Conservation (phyloP, 1,140 invertebrate genomes). For the Delia radicum region DNA sequence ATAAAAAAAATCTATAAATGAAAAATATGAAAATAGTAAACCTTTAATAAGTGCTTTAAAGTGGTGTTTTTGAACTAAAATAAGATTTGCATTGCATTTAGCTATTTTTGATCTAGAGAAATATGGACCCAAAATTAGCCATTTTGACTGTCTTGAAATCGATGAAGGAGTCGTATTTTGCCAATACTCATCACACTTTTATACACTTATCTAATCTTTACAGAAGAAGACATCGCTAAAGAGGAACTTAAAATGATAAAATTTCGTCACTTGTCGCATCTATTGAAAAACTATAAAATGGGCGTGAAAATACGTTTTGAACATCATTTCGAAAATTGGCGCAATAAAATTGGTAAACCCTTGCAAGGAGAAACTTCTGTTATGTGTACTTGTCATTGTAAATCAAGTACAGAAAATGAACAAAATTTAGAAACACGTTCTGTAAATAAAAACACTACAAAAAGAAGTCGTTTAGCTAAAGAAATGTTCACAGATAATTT, state of each 20-base stretch:
- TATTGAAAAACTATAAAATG: constrained; percentile 37
- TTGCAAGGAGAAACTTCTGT: background rate
- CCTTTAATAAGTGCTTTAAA: too few relatives aligned
- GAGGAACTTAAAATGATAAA: constrained; percentile 49
- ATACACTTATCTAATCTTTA: background rate
- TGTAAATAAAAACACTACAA: background rate
- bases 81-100: too few relatives aligned
- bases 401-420: background rate
- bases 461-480: background rate
- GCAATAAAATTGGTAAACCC: constrained; percentile 7
- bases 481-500: background rate
- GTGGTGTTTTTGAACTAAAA: too few relatives aligned
- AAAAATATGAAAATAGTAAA: too few relatives aligned
- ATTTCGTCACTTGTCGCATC: constrained; percentile 38
- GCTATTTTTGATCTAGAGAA: too few relatives aligned
- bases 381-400: background rate
- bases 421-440: background rate
- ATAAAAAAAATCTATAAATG: too few relatives aligned
- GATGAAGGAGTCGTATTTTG: too few relatives aligned
- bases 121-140: too few relatives aligned
- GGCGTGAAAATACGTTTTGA: constrained; percentile 25
- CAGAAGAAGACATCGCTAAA: constrained; percentile 45
- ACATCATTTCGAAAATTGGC: constrained; percentile 33
- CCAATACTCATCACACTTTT: too few relatives aligned
- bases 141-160: too few relatives aligned